A percentile compares a stretch with the other conserved stretches of the same genome.
Conservation (phyloP, 1,140 invertebrate species). For the Aphelenchoides avenae region DNA sequence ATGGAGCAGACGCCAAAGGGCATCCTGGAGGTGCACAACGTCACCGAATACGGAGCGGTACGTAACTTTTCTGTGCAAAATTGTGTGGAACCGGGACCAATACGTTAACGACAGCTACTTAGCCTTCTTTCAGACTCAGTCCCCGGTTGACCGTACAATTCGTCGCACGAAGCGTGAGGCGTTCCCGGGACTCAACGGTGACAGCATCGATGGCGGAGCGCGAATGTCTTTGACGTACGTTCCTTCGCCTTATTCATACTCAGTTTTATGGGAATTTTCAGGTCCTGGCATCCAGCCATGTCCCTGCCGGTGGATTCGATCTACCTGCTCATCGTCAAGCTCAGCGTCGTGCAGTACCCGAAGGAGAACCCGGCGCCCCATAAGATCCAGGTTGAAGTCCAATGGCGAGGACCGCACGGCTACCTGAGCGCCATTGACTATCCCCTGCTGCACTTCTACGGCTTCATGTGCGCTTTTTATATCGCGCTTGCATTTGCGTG, state of each 20-base stretch:
- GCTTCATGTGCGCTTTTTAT: constrained; percentile 82
- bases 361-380: constrained; percentile 10
- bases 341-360: constrained; percentile 25
- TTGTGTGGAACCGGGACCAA: too few species aligned
- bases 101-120: too few species aligned
- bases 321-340: constrained; percentile 55
- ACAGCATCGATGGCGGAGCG: constrained; percentile 54
- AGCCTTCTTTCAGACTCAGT: constrained; percentile 1
- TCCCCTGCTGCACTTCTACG: constrained; percentile 70
- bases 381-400: constrained; percentile 48
- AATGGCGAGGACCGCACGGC: constrained; percentile 56
- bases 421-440: constrained; percentile 57
- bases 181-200: constrained; percentile 48
- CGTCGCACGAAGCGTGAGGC: constrained; percentile 27
- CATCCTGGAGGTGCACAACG: constrained; percentile 41
- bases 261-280: constrained; percentile 25
- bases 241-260: not conserved
- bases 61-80: not conserved
- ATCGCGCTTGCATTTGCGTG: constrained; percentile 75
- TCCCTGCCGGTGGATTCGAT: constrained; percentile 51
- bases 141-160: constrained; percentile 4
- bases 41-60: constrained; percentile 24
- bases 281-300: constrained; percentile 55
- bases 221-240: constrained; percentile 42
- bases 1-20: constrained; percentile 19